A percentile compares a stretch with the other conserved stretches of the same genome.
These are phyloP conservation scores for Variabilichromis moorii DNA, from an alignment of 2,113 vertebrate species.

Conservation along the genomic window DNA sequence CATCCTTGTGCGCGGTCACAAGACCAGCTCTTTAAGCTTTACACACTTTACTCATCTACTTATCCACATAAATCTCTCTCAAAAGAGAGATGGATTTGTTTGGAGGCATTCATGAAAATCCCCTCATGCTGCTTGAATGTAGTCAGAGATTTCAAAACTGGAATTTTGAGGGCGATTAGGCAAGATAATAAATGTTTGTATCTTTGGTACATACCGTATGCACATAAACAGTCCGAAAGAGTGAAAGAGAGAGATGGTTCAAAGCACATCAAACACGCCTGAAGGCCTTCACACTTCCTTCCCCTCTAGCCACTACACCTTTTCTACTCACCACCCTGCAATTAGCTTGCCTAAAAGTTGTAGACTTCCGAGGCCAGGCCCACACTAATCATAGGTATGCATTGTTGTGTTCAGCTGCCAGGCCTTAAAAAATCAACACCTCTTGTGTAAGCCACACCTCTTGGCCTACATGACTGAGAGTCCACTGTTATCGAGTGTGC, in stretches of 20 bases:
- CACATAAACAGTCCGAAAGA: neutral
- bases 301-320: slow-evolving; percentile 59
- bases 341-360: slow-evolving; percentile 66
- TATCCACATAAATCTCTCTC: neutral
- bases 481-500: neutral
- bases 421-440: slow-evolving; percentile 57
- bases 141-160: neutral
- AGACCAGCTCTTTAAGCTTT: slow-evolving; percentile 19
- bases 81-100: neutral
- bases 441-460: slow-evolving; percentile 45
- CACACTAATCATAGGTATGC: slow-evolving; percentile 66
- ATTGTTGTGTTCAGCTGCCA: slow-evolving; percentile 59
- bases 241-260: neutral
- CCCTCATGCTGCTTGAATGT: neutral
- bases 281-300: slow-evolving; percentile 57
- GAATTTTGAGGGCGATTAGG: neutral
- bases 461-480: neutral
- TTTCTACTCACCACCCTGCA: slow-evolving; percentile 62
- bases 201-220: neutral
- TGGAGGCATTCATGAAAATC: neutral
- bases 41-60: slow-evolving; percentile 23
- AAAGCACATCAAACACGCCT: slow-evolving; percentile 46
- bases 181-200: neutral
- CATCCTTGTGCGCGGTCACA: slow-evolving; percentile 37
- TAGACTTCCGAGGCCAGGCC: slow-evolving; percentile 54